Base-by-base conservation (phyloP, 1,140 invertebrate species). In the Adelges cooleyi region DNA sequence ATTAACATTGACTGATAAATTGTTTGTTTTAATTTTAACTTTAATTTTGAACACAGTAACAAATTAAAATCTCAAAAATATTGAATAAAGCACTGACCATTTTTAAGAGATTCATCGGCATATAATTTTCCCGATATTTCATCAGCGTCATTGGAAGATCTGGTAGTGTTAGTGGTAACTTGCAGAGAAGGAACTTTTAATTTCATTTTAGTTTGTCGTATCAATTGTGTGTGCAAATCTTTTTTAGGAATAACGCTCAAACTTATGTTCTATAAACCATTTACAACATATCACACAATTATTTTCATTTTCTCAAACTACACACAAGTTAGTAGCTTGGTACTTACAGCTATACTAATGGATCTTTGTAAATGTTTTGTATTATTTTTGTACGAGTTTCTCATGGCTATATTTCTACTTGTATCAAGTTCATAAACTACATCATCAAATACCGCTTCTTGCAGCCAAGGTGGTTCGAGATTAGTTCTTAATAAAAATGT, bases 391-490 rank as follows among this genome's bases (percentile, higher is more conserved):
- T 70, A 67, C 10, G 67, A 62, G 33, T 67, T 71, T 62, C 79
- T 74, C 8, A 76, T 75, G 8, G 80, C 82, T 13, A 92, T 81
- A 73, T 90, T 90, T 46, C 90, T 78, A 80, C 87, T 87, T 20
- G 92, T 84, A 75, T 92, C 89, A 46, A 92, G 81, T 65, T 85
- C 80, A 75, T 89, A 92, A 0, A 87, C 77, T 67, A 83, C 80
- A 73, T 90, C 85, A 72, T 91, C 89, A 74, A 92, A 89, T 11
- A 87, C 84, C 20, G 88, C 89, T 76, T 91, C 87, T 73, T 91
- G 89, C 23, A 91, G 67, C n/a, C 76, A 69, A 9, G 79, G 79
- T 46, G 78, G 77, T 66, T 77, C 76, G 50, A 80, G 69, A 52
- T 75, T 65, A 33, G 52, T 18, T 52, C 65, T 68, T 65, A 65